Evolutionary conservation across 2,888 invertebrate species (phyloP), one percentile per base, ranked within the genome.

Genomic region (Meganola albula): DNA sequence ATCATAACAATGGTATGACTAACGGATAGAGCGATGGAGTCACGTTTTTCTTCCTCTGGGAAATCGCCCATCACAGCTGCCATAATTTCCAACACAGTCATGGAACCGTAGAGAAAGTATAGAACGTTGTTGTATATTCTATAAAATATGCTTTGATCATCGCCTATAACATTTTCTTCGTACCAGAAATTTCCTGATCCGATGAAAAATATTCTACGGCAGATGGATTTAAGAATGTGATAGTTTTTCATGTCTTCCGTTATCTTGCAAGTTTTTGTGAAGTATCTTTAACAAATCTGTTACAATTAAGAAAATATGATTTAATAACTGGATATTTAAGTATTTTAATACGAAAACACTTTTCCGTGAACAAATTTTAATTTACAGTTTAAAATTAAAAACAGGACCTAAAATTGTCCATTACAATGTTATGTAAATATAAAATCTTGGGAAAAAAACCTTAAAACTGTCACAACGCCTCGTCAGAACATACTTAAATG

Each of bases 101-200:
- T 63, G 27, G 61, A 54, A 29, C 58, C 57, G 47, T 74, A 84
- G 11, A 62, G n/a, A 7, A n/a, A 20, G n/a, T 16, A 16, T 16
- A 78, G 42, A 20, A 61, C 22, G 25, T 38, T 37, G 27, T 46
- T 63, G 34, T 59, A 69, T 14, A 61, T 26, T 50, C 54, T 69
- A 48, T 83, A 84, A 25, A 52, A 41, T 26, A 72, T 28, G 31
- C 45, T 65, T 31, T 46, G 58, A 40, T 79, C 79, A 31, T 79
- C 47, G 10, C 71, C 66, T 43, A 74, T 58, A 35, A 47, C 55
- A 1, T 53, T 58, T 22, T 69, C 56, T 48, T 77, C 64, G 31
- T 64, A 75, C 84, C 84, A 84, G 46, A 76, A 78, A 50, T 82
- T 73, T 3, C 83, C 82, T 11, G 67, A 56, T n/a, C 84, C 82